These are phyloP conservation scores for Tetramorium parvispinum DNA, from an alignment of 1,140 invertebrate genomes.

Conservation along the genomic window DNA sequence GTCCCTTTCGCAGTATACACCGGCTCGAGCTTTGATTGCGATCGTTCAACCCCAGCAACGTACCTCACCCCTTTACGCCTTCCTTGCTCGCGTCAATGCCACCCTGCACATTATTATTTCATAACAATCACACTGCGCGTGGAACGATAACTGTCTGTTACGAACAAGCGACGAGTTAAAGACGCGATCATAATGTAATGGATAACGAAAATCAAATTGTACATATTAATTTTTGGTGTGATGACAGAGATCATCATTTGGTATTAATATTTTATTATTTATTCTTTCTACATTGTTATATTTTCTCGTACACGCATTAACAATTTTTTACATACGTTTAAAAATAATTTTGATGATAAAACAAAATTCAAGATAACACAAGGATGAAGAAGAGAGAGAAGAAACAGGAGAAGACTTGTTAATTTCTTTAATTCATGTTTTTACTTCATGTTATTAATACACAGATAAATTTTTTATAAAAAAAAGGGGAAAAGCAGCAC, in stretches of 20 bases:
- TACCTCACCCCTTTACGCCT: slow-evolving; percentile 58
- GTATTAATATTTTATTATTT: slow-evolving; percentile 12
- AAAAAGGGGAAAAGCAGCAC: neutral
- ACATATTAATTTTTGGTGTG: neutral
- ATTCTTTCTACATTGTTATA: neutral
- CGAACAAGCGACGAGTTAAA: slow-evolving; percentile 42
- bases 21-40: slow-evolving; percentile 72
- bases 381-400: neutral
- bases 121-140: slow-evolving; percentile 73
- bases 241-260: neutral
- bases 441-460: no score
- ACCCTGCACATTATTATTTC: slow-evolving; percentile 75
- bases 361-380: neutral
- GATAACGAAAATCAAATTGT: slow-evolving; percentile 25
- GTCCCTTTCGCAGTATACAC: slow-evolving; percentile 66
- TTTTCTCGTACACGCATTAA: neutral
- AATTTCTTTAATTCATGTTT: neutral
- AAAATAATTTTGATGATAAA: neutral
- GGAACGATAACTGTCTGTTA: slow-evolving; percentile 67
- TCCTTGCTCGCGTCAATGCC: slow-evolving; percentile 17
- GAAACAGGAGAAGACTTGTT: neutral
- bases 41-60: slow-evolving; percentile 67
- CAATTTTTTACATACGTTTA: neutral
- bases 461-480: slow-evolving; percentile 1
- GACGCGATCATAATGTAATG: slow-evolving; percentile 20